Percentiles rank a stretch among this genome's conserved stretches.
Evolutionary conservation across 2,888 invertebrate genomes (phyloP).

Genomic region (Chaetogeoica ovagalla): DNA sequence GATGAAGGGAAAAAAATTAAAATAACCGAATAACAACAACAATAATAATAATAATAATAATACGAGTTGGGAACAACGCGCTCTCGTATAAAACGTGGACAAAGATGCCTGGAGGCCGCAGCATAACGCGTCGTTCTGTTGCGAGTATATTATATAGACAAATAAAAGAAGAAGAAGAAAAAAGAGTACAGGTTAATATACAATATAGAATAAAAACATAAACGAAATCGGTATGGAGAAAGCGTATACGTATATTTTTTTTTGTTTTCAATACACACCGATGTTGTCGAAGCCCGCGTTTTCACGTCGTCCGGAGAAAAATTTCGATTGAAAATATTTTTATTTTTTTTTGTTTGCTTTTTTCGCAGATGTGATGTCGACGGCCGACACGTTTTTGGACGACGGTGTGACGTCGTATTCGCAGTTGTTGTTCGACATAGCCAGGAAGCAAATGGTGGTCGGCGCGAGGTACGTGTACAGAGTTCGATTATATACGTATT

Average conservation of each 20-base stretch:
- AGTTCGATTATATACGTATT: too few relatives aligned
- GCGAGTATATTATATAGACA: background rate
- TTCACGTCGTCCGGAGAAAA: background rate
- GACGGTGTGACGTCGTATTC: conserved; percentile 77
- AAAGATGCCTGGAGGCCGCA: conserved; percentile 20
- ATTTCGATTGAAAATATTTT: conserved; percentile 38
- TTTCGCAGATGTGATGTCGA: conserved; percentile 67
- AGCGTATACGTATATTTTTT: background rate
- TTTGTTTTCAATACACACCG: background rate
- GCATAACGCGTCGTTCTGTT: conserved; percentile 11
- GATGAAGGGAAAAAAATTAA: background rate
- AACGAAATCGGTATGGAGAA: background rate
- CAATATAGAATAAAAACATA: background rate
- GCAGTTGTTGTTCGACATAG: conserved; percentile 83
- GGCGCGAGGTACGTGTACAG: conserved; percentile 78
- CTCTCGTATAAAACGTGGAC: background rate
- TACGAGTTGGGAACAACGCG: conserved; percentile 10
- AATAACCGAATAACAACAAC: conserved; percentile 29
- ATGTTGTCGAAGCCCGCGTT: background rate
- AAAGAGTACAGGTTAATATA: conserved; percentile 28
- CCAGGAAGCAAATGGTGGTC: conserved; percentile 83
- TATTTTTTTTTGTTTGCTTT: conserved; percentile 59
- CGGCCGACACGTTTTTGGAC: conserved; percentile 72
- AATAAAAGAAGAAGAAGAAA: background rate
- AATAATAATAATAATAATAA: conserved; percentile 39